Evolutionary conservation across 1,140 invertebrate species (phyloP), one percentile per base, ranked within the genome.

Genomic region (Cyclargus thomasi): DNA sequence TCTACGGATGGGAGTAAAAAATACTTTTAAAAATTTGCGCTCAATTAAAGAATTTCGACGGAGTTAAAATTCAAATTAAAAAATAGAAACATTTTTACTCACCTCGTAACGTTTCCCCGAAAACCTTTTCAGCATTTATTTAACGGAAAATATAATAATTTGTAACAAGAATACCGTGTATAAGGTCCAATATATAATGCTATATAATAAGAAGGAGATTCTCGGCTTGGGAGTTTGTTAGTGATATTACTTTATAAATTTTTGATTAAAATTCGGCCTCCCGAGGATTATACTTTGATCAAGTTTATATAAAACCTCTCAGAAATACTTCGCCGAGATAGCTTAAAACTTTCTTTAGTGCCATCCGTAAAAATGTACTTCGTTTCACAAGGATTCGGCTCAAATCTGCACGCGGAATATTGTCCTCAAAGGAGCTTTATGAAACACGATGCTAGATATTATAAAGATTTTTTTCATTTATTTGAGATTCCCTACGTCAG

Each of bases 211-310:
- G 39, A 3, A 47, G 14, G 39, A 16, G 39, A 47, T 47, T 47
- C 14, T 8, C 14, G 39, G 11, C 3, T 8, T 14, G 14, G 14
- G 39, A 47, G 11, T 47, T 47, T 47, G 6, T 47, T 47, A 47
- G 39, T 47, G 39, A 47, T 47, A 47, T 47, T 47, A 47, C 39
- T 47, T 47, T 47, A 47, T 47, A 47, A 47, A 47, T 14, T 47
- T 47, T 47, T 47, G 39, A 47, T 47, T 47, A 47, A 47, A 47
- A 47, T 47, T 47, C 39, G 39, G 39, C 39, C 39, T 47, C 39
- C 39, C 11, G 7, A 47, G 39, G 39, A 47, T 47, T 47, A 47
- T 11, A 47, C 39, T 47, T 47, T 47, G 39, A 47, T 47, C 39
- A 47, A 47, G 39, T 47, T 47, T 47, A 47, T 47, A 47, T 47